phyloP scores from a whole-genome alignment of 2,113 vertebrate species.

The Onychostoma macrolepis region DNA sequence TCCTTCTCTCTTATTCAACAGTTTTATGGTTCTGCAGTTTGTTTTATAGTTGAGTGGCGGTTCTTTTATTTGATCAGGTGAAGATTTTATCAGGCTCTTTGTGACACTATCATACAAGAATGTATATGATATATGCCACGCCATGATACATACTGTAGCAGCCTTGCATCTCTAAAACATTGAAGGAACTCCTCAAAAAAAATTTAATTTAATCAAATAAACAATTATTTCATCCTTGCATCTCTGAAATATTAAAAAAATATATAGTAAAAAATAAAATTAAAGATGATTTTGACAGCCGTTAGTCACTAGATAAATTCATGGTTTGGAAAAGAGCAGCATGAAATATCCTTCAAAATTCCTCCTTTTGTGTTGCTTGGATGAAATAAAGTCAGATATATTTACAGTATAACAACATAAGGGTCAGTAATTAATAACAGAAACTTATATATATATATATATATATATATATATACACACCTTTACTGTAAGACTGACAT shows the following conservation, averaged over 20 bases:
- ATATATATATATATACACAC: background rate
- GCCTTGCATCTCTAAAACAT: too few species aligned
- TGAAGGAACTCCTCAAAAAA: too few species aligned
- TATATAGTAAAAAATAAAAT: background rate
- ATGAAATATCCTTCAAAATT: background rate
- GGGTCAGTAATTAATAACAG: too few species aligned
- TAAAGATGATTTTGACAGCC: background rate
- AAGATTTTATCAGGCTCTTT: background rate
- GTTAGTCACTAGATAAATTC: background rate
- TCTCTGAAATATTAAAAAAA: background rate
- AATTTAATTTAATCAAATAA: too few species aligned
- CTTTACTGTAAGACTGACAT: background rate
- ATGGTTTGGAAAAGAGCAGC: background rate
- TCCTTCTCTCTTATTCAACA: background rate
- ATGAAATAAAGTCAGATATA: background rate
- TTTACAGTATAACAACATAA: too few species aligned
- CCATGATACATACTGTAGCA: background rate
- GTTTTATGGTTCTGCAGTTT: slow-evolving; percentile 25
- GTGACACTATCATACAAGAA: background rate
- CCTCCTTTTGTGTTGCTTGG: background rate
- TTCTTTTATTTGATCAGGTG: slow-evolving; percentile 12
- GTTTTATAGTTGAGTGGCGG: slow-evolving; percentile 20
- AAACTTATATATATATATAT: too few species aligned
- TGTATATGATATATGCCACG: background rate
- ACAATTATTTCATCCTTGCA: background rate